A percentile compares a stretch with the other conserved stretches of the same genome.
Evolutionary conservation across 2,888 invertebrate species (phyloP).

Genomic region (Amphipyra berbera): DNA sequence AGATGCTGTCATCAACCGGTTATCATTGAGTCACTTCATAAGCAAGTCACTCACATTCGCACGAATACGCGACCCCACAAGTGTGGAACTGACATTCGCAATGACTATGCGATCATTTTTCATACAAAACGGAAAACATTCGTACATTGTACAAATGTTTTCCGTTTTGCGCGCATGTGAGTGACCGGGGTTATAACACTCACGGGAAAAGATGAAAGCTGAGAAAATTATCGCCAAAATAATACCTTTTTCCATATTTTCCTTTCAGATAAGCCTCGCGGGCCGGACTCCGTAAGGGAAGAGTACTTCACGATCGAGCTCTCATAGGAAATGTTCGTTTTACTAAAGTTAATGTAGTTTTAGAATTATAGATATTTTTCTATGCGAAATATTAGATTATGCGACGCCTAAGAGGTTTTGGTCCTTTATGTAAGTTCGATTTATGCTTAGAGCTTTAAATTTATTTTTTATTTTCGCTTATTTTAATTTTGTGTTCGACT

Average conservation of each 20-base stretch:
- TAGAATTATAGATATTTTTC: slow-evolving; percentile 76
- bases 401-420: slow-evolving; percentile 79
- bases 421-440: slow-evolving; percentile 61
- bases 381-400: slow-evolving; percentile 69
- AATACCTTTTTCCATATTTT: not conserved
- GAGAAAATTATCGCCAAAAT: too few relatives aligned
- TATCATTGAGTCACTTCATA: too few relatives aligned
- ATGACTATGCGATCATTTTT: too few relatives aligned
- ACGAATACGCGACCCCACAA: too few relatives aligned
- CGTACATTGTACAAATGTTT: too few relatives aligned
- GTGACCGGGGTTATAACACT: too few relatives aligned
- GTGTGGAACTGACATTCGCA: too few relatives aligned
- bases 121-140: too few relatives aligned
- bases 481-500: slow-evolving; percentile 34
- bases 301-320: slow-evolving; percentile 61
- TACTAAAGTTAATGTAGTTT: slow-evolving; percentile 70
- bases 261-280: slow-evolving; percentile 39
- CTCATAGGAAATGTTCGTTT: slow-evolving; percentile 74
- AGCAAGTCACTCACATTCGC: too few relatives aligned
- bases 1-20: too few relatives aligned
- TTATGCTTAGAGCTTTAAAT: slow-evolving; percentile 53
- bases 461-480: slow-evolving; percentile 29
- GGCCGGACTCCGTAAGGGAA: slow-evolving; percentile 22
- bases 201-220: too few relatives aligned
- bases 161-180: too few relatives aligned